These are phyloP conservation scores for Diachasma alloeum DNA, from an alignment of 1,140 invertebrate genomes.

Conservation along the genomic window DNA sequence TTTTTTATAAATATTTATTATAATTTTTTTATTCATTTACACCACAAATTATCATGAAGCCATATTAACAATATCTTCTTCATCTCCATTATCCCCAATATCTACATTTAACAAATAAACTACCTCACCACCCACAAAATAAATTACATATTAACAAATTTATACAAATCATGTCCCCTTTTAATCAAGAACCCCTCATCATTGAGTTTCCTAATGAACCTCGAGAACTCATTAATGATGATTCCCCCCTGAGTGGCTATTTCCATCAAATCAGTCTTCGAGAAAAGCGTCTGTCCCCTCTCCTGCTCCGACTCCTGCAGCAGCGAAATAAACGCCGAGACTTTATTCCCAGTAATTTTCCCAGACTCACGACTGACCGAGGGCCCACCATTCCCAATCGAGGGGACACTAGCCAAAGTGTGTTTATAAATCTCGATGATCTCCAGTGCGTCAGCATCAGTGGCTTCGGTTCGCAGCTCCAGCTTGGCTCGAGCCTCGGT, in stretches of 20 bases:
- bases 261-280: slow-evolving; percentile 78
- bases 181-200: slow-evolving; percentile 86
- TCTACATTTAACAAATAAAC: too few species aligned
- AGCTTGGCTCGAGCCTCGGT: slow-evolving; percentile 88
- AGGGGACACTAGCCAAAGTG: slow-evolving; percentile 80
- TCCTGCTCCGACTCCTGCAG: slow-evolving; percentile 72
- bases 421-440: slow-evolving; percentile 86
- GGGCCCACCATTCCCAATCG: slow-evolving; percentile 65
- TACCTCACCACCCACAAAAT: too few species aligned
- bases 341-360: slow-evolving; percentile 75
- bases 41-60: too few species aligned
- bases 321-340: slow-evolving; percentile 75
- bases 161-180: slow-evolving; percentile 81
- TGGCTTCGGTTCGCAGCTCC: slow-evolving; percentile 83
- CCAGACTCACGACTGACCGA: slow-evolving; percentile 61
- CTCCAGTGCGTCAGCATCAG: slow-evolving; percentile 82
- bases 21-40: too few species aligned
- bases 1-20: too few species aligned
- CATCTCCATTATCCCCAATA: too few species aligned
- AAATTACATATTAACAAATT: slow-evolving; percentile 60
- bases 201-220: slow-evolving; percentile 81
- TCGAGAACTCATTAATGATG: slow-evolving; percentile 67
- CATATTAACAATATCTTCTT: too few species aligned
- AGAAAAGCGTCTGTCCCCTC: slow-evolving; percentile 76
- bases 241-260: slow-evolving; percentile 73